These are phyloP conservation scores for Limnephilus auricula DNA, from an alignment of 2,888 invertebrate species.

Conservation along the genomic window DNA sequence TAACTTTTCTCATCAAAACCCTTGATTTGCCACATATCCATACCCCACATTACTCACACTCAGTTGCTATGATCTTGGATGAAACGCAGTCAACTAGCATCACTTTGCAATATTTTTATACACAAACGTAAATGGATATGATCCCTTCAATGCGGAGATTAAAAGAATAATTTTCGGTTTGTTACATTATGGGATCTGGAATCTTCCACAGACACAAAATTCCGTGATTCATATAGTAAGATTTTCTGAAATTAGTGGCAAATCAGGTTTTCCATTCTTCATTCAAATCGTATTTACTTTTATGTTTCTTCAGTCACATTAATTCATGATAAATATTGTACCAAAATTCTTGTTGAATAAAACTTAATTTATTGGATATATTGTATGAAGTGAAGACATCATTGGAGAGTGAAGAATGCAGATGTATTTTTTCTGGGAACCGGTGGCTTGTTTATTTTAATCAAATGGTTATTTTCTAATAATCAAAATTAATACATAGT, in stretches of 20 bases:
- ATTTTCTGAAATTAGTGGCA: conserved; percentile 9
- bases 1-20: conserved; percentile 36
- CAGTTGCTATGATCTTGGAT: background rate
- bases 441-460: background rate
- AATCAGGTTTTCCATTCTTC: conserved; percentile 26
- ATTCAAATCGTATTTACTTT: background rate
- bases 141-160: background rate
- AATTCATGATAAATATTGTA: background rate
- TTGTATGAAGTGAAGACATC: background rate
- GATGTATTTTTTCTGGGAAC: background rate
- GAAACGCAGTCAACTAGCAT: background rate
- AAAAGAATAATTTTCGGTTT: background rate
- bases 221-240: background rate
- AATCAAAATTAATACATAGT: background rate
- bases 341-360: conserved; percentile 2
- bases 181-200: background rate
- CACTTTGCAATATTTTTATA: background rate
- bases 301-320: conserved; percentile 7
- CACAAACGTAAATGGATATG: background rate
- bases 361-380: background rate
- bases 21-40: conserved; percentile 33
- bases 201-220: background rate
- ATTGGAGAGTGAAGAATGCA: background rate
- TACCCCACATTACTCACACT: background rate
- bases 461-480: background rate